phyloP scores from a whole-genome alignment of 2,888 invertebrate genomes.

The Dysmachus trigonus region DNA sequence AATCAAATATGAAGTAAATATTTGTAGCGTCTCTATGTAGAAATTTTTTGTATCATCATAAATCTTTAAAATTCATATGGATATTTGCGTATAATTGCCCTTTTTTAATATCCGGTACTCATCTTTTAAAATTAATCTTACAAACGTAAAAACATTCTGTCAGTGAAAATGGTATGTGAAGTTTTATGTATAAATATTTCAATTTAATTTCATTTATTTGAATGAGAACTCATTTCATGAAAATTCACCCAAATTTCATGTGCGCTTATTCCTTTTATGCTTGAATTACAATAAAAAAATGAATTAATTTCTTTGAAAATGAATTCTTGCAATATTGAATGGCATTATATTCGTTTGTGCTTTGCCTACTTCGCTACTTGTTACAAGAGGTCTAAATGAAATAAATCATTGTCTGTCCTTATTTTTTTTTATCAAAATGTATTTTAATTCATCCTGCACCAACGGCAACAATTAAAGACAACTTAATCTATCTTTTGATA shows the following conservation, averaged over 20 bases:
- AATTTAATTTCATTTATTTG: neutral
- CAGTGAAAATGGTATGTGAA: neutral
- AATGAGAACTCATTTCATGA: neutral
- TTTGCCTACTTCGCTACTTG: too few species aligned
- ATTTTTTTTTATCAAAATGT: too few species aligned
- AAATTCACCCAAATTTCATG: neutral
- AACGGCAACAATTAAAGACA: too few species aligned
- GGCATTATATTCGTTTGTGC: neutral
- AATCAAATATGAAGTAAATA: neutral
- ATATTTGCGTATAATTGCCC: neutral
- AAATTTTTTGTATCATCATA: neutral
- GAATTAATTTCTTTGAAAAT: neutral
- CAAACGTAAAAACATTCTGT: neutral
- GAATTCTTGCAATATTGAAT: neutral
- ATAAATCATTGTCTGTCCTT: too few species aligned
- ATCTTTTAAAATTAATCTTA: neutral
- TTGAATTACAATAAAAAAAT: neutral
- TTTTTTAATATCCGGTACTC: neutral
- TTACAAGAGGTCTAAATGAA: too few species aligned
- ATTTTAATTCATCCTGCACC: too few species aligned
- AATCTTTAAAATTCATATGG: neutral
- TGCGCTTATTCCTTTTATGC: neutral
- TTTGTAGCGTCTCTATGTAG: neutral
- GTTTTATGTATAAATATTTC: neutral
- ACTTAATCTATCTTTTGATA: too few species aligned